Conservation (phyloP, 2,113 vertebrate genomes). For the Dermatemys mawii region DNA sequence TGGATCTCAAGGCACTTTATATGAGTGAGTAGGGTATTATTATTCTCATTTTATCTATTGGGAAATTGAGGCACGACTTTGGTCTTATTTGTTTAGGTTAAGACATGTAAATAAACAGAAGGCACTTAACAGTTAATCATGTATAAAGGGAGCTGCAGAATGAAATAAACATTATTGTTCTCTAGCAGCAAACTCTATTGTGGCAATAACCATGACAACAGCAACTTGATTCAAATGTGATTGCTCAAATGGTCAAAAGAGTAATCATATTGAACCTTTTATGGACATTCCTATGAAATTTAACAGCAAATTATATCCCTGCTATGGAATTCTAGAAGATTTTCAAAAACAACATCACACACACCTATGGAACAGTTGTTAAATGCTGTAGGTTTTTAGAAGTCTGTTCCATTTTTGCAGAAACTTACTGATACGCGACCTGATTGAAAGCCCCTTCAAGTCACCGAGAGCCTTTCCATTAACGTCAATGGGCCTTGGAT, state of each 20-base stretch:
- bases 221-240: neutral
- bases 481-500: neutral
- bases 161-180: neutral
- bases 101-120: neutral
- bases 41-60: neutral
- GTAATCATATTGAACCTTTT: neutral
- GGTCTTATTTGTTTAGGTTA: neutral
- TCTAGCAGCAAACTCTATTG: neutral
- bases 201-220: accelerated
- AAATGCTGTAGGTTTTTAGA: neutral
- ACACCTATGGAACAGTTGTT: accelerated
- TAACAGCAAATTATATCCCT: accelerated
- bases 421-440: neutral
- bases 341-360: neutral
- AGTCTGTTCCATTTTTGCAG: neutral
- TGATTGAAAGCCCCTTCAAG: neutral
- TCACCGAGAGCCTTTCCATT: neutral
- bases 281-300: neutral
- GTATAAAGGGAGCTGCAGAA: neutral
- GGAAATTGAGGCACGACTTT: neutral
- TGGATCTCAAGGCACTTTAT: neutral
- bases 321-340: neutral
- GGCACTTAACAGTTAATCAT: neutral
- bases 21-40: neutral
- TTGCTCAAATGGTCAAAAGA: neutral